A percentile compares a stretch with the other conserved stretches of the same genome.
Evolutionary conservation across 2,113 vertebrate species (phyloP).

Genomic region (Apteryx mantelli): DNA sequence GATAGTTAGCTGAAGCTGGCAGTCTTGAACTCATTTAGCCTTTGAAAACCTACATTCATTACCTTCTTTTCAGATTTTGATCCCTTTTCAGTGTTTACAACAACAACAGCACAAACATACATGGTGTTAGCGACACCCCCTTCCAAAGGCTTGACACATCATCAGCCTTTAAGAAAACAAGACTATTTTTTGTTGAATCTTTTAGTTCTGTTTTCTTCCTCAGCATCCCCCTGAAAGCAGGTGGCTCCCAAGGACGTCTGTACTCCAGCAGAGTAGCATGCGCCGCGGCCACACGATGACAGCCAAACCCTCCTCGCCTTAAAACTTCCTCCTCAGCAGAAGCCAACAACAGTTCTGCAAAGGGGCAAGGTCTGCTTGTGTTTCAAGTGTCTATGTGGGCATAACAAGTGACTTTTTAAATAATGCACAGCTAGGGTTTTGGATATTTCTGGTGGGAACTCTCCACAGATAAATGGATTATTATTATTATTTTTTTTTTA

Average conservation of each 20-base stretch:
- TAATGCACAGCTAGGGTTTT: not conserved
- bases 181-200: not conserved
- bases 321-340: conserved; percentile 14
- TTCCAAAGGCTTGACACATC: conserved; percentile 4
- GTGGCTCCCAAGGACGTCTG: conserved; percentile 3
- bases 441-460: not conserved
- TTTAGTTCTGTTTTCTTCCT: not conserved
- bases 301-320: conserved; percentile 14
- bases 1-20: not conserved
- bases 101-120: not conserved
- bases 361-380: not conserved
- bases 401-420: not conserved
- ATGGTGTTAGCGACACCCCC: not conserved
- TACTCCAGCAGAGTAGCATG: conserved; percentile 1
- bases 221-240: not conserved
- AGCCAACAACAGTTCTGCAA: not conserved
- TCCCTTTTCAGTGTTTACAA: not conserved
- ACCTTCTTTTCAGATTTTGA: not conserved
- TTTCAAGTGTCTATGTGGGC: not conserved
- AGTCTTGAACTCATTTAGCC: not conserved
- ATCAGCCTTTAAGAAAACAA: not conserved
- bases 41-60: not conserved
- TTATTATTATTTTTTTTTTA: not conserved
- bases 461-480: not conserved
- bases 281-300: conserved; percentile 21